These are phyloP conservation scores for Alligator mississippiensis DNA, from an alignment of 2,113 vertebrate genomes.

Conservation along the genomic window DNA sequence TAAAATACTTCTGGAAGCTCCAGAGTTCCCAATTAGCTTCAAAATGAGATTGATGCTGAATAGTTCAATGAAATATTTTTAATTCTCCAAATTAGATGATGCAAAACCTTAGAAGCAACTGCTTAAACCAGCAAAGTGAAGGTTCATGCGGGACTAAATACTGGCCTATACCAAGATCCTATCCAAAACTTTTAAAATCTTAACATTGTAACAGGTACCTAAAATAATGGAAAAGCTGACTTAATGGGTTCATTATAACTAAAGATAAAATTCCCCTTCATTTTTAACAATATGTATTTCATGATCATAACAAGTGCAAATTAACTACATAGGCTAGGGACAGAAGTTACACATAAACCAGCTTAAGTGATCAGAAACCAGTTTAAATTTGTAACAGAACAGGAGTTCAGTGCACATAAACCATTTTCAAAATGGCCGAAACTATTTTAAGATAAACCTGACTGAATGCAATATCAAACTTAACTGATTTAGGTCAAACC, in stretches of 20 bases:
- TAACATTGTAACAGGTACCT: too few species aligned
- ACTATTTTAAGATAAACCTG: too few species aligned
- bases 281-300: not conserved
- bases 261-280: not conserved
- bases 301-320: not conserved
- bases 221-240: not conserved
- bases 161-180: not conserved
- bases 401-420: too few species aligned
- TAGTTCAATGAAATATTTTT: not conserved
- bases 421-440: too few species aligned
- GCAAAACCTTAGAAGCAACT: not conserved
- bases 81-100: not conserved
- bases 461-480: too few species aligned
- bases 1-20: not conserved
- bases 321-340: not conserved
- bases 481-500: too few species aligned
- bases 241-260: not conserved
- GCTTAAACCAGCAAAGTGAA: not conserved
- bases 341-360: too few species aligned
- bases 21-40: not conserved
- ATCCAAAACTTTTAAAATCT: too few species aligned
- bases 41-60: not conserved
- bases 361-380: too few species aligned
- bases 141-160: not conserved
- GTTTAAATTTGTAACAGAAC: too few species aligned